Base-by-base conservation (phyloP, 2,113 vertebrate genomes). In the Odontesthes bonariensis region DNA sequence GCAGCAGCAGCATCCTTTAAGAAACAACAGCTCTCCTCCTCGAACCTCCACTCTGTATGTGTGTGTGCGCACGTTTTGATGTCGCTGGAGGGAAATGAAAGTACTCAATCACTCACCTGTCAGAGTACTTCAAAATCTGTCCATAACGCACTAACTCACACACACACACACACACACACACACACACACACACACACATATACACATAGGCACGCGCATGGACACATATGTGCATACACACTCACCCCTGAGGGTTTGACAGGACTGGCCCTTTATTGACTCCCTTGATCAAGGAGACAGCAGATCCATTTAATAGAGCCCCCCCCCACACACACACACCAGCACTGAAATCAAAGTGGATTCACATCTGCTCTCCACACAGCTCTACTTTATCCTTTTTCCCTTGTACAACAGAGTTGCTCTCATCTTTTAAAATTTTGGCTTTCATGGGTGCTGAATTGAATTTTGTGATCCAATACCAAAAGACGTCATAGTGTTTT, bases 91-190 rank as follows among this genome's bases (percentile, higher is more conserved):
- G 88, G 85, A 91, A 92, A 91, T 91, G 89, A 91, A 92, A 92
- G 92, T 84, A 93, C 92, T 91, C 91, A 90, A 91, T 92, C 90
- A 92, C 82, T 92, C 91, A 92, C 88, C 89, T 92, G 91, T 91
- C 91, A 92, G 84, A 91, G 88, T 82, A 77, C 90, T 93, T 90
- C 82, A 88, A 68, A 87, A 85, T 90, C 87, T 75, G 83, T 82
- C 86, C 68, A 57, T 74, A 87, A 78, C 80, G 76, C 75, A 81
- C 73, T 64, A 33, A 35, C 70, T 54, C 66, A 23, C 77, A 65
- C 66, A 73, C 56, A 46, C 35, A 27, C 65, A 51, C 53, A 78
- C 64, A 42, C 40, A 70, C 60, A 35, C 56, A 72, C 63, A 42
- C 47, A 64, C 35, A 35, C 69, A 57, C 66, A 22, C 77, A 65